Conservation (phyloP, 2,797 vertebrate species). For the Pelochelys cantorii region DNA sequence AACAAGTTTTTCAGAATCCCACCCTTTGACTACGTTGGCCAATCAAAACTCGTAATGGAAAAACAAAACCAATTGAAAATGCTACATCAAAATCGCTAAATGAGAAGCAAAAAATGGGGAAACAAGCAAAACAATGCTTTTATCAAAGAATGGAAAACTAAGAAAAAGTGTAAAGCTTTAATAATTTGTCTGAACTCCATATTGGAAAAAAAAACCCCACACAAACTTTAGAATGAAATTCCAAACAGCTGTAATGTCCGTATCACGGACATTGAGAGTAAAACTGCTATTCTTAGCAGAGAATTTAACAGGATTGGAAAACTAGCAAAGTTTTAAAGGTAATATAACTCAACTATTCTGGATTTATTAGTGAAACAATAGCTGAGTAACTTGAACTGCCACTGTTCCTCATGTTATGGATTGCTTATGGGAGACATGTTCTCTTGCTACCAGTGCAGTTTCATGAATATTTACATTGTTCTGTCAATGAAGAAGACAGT, state of each 20-base stretch:
- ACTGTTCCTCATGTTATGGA: neutral
- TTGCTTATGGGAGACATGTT: neutral
- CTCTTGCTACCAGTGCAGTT: neutral
- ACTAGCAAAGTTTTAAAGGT: neutral
- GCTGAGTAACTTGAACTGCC: neutral
- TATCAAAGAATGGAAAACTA: neutral
- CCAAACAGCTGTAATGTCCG: neutral
- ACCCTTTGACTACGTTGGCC: neutral
- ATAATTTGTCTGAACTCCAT: neutral
- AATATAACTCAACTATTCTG: neutral
- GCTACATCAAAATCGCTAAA: neutral
- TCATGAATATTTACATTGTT: neutral
- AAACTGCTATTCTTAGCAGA: neutral
- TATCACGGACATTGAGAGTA: neutral
- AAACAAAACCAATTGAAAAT: neutral
- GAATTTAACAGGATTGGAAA: accelerated
- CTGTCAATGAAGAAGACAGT: neutral
- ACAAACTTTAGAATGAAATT: neutral
- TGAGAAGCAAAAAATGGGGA: neutral
- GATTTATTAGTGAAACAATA: neutral
- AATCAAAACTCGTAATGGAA: neutral
- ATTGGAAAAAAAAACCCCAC: neutral
- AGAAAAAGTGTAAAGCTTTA: neutral
- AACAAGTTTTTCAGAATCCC: neutral
- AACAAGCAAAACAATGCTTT: neutral